Evolutionary conservation across 35 echinoderm and acorn worm species (phyloP), one percentile per base, ranked within the genome.

Genomic region (Strongylocentrotus purpuratus): DNA sequence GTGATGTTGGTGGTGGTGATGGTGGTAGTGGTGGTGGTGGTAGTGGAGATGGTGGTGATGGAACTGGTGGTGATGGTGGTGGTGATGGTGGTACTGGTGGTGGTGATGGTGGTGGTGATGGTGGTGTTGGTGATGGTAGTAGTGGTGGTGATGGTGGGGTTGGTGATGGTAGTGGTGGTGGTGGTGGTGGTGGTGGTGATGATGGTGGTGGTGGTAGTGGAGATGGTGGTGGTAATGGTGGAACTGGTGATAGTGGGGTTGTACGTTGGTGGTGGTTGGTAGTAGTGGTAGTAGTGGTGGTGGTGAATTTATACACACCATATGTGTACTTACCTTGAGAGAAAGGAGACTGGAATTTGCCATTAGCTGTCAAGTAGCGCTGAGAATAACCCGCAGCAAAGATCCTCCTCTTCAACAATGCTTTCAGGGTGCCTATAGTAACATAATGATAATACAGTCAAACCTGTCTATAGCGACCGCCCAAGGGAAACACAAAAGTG

Each of bases 331-430:
- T 65, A 98, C 97, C 97, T 97, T 94, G 88, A 33, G 28, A 46
- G 78, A 99, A 96, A 11, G 96, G 92, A 46, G 50, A 22, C 11
- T 95, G 31, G 7, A 99, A 95, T n/a, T 95, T 89, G 31, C 98
- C 98, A 31, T 65, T 50, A 11, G 96, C 94, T 13, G 98, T 99
- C 55, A 95, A 88, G 33, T 99, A 99, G 2, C 94, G 95, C 93
- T 97, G 95, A 1, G 98, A 99, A 5, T 95, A 92, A 33, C 98
- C 96, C 18, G 95, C 78, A 35, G 98, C 95, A 86, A 97, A 99
- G 47, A 99, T 95, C 32, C 95, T 96, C 93, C 52, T 96, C 96
- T 97, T 95, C 33, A 99, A 33, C 47, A 99, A 87, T 86, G 90
- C 93, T 20, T 97, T 95, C 87, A 99, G 87, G 33, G 97, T 94